Conservation (phyloP, 2,113 vertebrate genomes). For the Xiphophorus hellerii region DNA sequence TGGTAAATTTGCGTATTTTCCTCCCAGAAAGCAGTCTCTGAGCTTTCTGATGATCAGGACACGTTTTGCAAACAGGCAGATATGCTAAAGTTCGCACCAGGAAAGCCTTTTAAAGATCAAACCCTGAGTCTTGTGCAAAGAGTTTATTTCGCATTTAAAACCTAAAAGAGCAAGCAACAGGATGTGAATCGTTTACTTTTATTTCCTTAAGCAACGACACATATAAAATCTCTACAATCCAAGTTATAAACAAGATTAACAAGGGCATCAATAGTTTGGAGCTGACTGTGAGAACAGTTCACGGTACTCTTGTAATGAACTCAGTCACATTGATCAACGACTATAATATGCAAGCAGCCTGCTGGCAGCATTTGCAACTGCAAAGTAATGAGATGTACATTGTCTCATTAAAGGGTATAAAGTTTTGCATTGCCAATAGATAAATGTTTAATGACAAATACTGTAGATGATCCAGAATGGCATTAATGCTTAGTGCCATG, state of each 20-base stretch:
- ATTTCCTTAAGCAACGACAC: constrained; percentile 4
- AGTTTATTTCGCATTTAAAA: no score
- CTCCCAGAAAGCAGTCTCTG: no score
- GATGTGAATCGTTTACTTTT: no score
- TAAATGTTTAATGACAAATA: constrained; percentile 27
- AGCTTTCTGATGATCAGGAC: no score
- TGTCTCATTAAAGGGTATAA: constrained; percentile 16
- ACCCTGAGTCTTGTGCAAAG: neutral
- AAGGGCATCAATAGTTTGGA: constrained; percentile 43
- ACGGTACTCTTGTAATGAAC: constrained; percentile 33
- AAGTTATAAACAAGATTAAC: constrained; percentile 4
- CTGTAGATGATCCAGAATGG: neutral
- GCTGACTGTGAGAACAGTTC: constrained; percentile 18
- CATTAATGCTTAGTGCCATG: neutral
- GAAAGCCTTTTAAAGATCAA: no score
- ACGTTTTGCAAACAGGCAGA: no score
- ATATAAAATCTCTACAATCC: neutral
- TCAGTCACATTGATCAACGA: constrained; percentile 49
- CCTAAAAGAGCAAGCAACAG: neutral
- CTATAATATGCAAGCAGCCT: neutral
- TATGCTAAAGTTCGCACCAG: no score
- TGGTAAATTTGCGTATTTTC: no score
- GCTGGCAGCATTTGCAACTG: constrained; percentile 28
- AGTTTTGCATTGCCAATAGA: neutral
- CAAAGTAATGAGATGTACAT: constrained; percentile 19